Evolutionary conservation across 2,888 invertebrate genomes (phyloP), one percentile per base, ranked within the genome.

Genomic region (Pyrrhia umbra): DNA sequence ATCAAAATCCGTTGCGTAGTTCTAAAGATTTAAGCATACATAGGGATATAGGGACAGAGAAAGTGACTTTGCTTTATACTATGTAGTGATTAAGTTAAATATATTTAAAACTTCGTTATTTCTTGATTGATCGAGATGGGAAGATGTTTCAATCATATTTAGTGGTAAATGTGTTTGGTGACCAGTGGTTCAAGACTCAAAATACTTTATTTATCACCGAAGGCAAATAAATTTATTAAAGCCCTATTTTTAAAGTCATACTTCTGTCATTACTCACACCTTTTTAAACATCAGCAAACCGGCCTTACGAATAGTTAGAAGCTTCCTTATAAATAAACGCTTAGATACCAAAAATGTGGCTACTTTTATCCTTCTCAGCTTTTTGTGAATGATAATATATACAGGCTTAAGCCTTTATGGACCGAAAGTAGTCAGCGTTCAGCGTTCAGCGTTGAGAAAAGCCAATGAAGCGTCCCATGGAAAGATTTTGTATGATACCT

Each of bases 301-400:
- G n/a, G 13, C n/a, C 21, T 16, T 23, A 16, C 30, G 6, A 30
- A 23, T 9, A 16, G 21, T 40, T 49, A 18, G 15, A 45, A 1
- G 21, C 6, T 30, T 25, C 18, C 30, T 15, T 39, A 37, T 13
- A 13, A 51, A 57, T 23, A n/a, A 27, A 49, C 51, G 6, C 16
- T 30, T 30, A 47, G 59, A 51, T 54, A 47, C n/a, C 20, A 50
- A 45, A 27, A 61, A 51, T 30, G 23, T 25, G 10, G 8, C 13
- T 23, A 40, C 21, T 57, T 8, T 42, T 6, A 30, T 27, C 27
- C 39, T 37, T 39, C 40, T 15, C 21, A 8, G 56, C 43, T 52
- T 25, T 56, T 55, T 45, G 10, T 18, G 49, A 34, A 57, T 64
- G 45, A 55, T 39, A 34, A 34, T 56, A 63, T 50, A 51, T 40